Base-by-base conservation (phyloP, 2,797 vertebrate genomes). In the Typhlichthys subterraneus region DNA sequence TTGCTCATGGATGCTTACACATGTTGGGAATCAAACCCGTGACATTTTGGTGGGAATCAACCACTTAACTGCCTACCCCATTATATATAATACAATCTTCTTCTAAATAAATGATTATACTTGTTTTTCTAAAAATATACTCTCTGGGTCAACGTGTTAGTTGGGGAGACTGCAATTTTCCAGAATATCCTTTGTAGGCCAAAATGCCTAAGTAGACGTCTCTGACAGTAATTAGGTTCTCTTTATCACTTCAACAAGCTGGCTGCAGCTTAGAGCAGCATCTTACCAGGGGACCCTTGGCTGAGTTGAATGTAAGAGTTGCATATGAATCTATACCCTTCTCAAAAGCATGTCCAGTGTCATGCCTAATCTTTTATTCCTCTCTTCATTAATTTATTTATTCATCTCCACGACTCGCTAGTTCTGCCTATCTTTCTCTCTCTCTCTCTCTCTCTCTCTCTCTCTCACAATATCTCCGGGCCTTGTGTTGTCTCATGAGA, bases 181-280 rank as follows among this genome's bases (percentile, higher is more conserved):
- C 85, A 91, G 91, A 90, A 91, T 92, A 90, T 92, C 85, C 84
- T 90, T 92, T 87, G 67, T 86, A 84, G 87, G 89, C 89, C 90
- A 91, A 92, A 92, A 90, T 91, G 85, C 89, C 90, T 88, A 87
- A 92, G 87, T 91, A 92, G 89, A 81, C 87, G 87, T 82, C 86
- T 90, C 88, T 92, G 19, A 23, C 19, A 23, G 19, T 92, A 92
- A 92, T 92, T 92, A 91, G 19, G 2, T 89, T 90, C 90, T 92
- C 87, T 88, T 87, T 81, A 86, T 89, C 90, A 91, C 89, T 91
- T 38, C 89, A 88, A 85, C 62, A 74, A 85, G 83, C 87, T 62
- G 76, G 81, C 83, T 79, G 86, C 2, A 80, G 82, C 87, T 75
- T 72, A 71, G 74, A 85, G 85, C 83, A 75, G 77, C 51, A 59